These are phyloP conservation scores for Dryas iulia DNA, from an alignment of 1,140 invertebrate genomes.

Conservation along the genomic window DNA sequence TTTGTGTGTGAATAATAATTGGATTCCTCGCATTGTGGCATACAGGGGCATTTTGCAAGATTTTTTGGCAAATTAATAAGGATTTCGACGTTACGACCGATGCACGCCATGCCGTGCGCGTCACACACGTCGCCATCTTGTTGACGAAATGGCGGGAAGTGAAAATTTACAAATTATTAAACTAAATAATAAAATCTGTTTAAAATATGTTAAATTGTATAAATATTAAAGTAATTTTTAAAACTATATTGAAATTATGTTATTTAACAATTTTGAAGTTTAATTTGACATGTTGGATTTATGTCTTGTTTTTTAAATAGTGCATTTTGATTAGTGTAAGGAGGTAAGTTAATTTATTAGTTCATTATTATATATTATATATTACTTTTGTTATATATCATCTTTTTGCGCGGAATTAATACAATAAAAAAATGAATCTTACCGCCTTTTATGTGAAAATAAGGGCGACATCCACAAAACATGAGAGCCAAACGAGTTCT, in stretches of 20 bases:
- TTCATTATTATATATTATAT: no score
- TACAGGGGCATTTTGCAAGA: constrained; percentile 79
- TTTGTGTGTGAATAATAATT: constrained; percentile 80
- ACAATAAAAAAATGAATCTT: no score
- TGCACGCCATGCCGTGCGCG: constrained; percentile 78
- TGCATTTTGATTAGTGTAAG: neutral
- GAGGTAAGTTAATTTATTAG: neutral
- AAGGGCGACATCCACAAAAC: constrained; percentile 81
- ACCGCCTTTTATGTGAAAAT: constrained; percentile 80
- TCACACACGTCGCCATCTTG: constrained; percentile 80
- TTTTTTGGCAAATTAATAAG: constrained; percentile 78
- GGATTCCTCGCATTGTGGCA: constrained; percentile 80
- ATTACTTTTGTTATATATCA: neutral
- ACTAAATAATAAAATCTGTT: neutral
- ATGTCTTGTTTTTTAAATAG: neutral
- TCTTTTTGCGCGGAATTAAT: no score
- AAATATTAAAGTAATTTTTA: neutral
- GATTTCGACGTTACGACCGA: constrained; percentile 74
- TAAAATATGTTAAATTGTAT: neutral
- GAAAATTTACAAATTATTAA: neutral
- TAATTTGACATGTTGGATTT: neutral
- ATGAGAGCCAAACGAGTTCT: constrained; percentile 75
- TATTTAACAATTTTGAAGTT: neutral
- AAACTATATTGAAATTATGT: neutral
- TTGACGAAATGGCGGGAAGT: neutral